These are phyloP conservation scores for Tribolium madens DNA, from an alignment of 1,140 invertebrate species.

Conservation along the genomic window DNA sequence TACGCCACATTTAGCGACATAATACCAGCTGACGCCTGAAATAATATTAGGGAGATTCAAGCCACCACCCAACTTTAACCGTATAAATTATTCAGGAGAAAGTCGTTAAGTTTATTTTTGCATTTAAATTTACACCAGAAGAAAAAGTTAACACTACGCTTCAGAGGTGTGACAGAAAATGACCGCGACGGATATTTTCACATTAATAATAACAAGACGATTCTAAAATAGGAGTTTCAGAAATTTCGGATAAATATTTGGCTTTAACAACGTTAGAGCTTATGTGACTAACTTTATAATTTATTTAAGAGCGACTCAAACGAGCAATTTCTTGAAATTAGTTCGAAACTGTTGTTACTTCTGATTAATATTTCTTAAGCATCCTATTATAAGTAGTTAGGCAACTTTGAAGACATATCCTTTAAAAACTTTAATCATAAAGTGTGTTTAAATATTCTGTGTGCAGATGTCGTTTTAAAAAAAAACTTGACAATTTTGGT, in stretches of 20 bases:
- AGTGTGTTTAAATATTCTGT: background rate
- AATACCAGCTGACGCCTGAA: constrained; percentile 57
- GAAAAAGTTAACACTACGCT: constrained; percentile 9
- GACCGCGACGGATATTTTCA: background rate
- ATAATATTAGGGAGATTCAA: constrained; percentile 54
- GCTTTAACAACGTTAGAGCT: too few species aligned
- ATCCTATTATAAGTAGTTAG: background rate
- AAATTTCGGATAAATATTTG: too few species aligned
- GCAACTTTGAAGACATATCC: background rate
- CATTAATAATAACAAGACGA: background rate
- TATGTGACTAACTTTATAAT: background rate
- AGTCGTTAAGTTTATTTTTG: constrained; percentile 43
- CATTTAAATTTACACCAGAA: constrained; percentile 27
- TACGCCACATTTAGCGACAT: constrained; percentile 51
- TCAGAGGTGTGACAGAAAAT: background rate
- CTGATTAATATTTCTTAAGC: background rate
- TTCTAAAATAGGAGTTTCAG: too few species aligned
- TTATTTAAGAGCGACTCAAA: background rate
- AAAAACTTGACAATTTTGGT: too few species aligned
- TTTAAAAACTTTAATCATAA: background rate
- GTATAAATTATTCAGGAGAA: constrained; percentile 40
- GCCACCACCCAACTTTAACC: constrained; percentile 41
- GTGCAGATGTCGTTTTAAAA: too few species aligned
- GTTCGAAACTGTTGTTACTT: background rate
- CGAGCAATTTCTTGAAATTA: background rate